phyloP scores from a whole-genome alignment of 2,888 invertebrate genomes.

The Sicus ferrugineus region DNA sequence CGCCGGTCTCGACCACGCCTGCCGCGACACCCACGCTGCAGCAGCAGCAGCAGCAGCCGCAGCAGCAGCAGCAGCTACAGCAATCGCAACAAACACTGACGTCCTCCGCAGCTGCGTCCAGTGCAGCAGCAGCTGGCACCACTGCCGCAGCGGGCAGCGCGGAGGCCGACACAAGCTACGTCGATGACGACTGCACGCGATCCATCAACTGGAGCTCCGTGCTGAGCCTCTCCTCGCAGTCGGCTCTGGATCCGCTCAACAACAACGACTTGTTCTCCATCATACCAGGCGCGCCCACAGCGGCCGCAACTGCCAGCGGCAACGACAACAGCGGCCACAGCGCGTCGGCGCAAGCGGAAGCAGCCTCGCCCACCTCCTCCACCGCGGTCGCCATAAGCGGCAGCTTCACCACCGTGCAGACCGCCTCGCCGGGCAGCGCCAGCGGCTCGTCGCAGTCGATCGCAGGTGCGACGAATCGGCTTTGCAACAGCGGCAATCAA shows the following conservation, averaged over 20 bases:
- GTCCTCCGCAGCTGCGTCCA: slow-evolving; percentile 11
- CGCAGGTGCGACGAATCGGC: not conserved
- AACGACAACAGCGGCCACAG: slow-evolving; percentile 16
- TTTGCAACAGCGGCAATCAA: slow-evolving; percentile 21
- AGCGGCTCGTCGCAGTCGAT: slow-evolving; percentile 4
- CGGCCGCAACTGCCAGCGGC: slow-evolving; percentile 50
- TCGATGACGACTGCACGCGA: slow-evolving; percentile 77
- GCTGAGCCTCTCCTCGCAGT: slow-evolving; percentile 84
- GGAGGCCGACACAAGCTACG: slow-evolving; percentile 79
- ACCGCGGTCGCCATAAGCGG: slow-evolving; percentile 57
- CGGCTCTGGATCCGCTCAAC: slow-evolving; percentile 82
- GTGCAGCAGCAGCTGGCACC: slow-evolving; percentile 38
- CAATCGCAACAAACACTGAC: slow-evolving; percentile 19
- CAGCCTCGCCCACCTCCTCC: slow-evolving; percentile 28
- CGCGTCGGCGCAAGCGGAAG: not conserved
- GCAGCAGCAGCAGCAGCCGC: slow-evolving; percentile 41
- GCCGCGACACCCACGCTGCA: slow-evolving; percentile 35
- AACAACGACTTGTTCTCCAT: slow-evolving; percentile 76
- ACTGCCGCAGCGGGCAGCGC: slow-evolving; percentile 39
- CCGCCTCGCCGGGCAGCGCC: slow-evolving; percentile 31
- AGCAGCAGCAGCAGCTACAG: slow-evolving; percentile 33
- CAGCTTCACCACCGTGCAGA: slow-evolving; percentile 57
- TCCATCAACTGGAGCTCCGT: slow-evolving; percentile 93
- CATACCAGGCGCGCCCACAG: slow-evolving; percentile 50
- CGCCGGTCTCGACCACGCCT: slow-evolving; percentile 44